Percentiles rank a stretch among this genome's conserved stretches.
These are phyloP conservation scores for Cichlasoma orientale DNA, from an alignment of 2,797 vertebrate species.

Conservation along the genomic window DNA sequence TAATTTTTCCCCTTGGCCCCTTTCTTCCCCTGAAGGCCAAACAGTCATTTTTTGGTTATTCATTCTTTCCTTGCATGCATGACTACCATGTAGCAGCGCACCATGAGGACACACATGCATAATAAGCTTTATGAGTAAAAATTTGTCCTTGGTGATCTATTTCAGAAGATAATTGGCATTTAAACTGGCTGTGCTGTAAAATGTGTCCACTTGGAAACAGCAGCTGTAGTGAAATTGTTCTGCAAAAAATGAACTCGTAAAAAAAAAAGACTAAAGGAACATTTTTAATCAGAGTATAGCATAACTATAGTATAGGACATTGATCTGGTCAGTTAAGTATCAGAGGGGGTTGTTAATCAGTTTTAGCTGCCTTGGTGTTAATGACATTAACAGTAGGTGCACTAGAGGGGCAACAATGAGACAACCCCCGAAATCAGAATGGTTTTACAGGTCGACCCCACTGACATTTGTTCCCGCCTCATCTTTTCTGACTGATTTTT, in stretches of 20 bases:
- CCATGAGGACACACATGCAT: background rate
- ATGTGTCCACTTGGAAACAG: background rate
- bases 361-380: too few relatives aligned
- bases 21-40: background rate
- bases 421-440: too few relatives aligned
- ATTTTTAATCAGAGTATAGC: too few relatives aligned
- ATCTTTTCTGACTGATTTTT: too few relatives aligned
- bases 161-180: background rate
- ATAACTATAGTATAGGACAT: too few relatives aligned
- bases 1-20: background rate
- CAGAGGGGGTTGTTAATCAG: too few relatives aligned
- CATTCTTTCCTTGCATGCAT: slow-evolving; percentile 1
- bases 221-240: background rate
- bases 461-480: too few relatives aligned
- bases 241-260: background rate
- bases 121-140: background rate
- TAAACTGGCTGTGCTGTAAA: background rate
- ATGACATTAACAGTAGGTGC: too few relatives aligned
- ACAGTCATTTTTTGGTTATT: background rate
- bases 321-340: too few relatives aligned
- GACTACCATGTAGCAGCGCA: background rate
- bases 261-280: too few relatives aligned
- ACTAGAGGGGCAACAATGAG: too few relatives aligned
- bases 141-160: background rate
- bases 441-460: too few relatives aligned